A percentile compares a stretch with the other conserved stretches of the same genome.
These are phyloP conservation scores for Tricholaema leucomelas DNA, from an alignment of 2,113 vertebrate species.

Conservation along the genomic window DNA sequence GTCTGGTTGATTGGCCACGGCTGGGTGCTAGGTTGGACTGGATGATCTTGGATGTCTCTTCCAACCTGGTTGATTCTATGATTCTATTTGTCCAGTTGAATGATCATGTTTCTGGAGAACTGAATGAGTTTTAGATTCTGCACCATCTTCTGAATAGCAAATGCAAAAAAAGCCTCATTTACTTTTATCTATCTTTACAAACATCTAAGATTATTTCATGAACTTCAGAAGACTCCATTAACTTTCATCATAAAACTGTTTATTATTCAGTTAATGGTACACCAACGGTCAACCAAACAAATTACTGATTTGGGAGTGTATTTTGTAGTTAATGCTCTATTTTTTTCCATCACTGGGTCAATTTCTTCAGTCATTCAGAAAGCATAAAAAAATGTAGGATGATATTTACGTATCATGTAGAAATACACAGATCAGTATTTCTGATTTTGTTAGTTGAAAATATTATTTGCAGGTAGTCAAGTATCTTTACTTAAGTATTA, in stretches of 20 bases:
- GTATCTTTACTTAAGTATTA: background rate
- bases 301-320: background rate
- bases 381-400: background rate
- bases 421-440: background rate
- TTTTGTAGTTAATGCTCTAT: background rate
- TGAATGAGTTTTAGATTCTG: background rate
- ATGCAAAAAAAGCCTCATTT: background rate
- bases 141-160: background rate
- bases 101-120: conserved; percentile 9
- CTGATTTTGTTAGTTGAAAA: background rate
- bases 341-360: background rate
- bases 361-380: background rate
- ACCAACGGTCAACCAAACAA: background rate
- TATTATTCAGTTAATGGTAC: background rate
- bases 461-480: background rate
- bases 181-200: background rate
- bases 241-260: background rate
- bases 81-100: conserved; percentile 34
- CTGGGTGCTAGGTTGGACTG: too few species aligned
- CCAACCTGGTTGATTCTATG: too few species aligned
- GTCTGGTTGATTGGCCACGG: too few species aligned
- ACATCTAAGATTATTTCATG: background rate
- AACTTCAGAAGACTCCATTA: background rate
- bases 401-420: background rate
- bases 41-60: too few species aligned